phyloP scores from a whole-genome alignment of 2,888 invertebrate genomes.

The Parnassius glacialis region DNA sequence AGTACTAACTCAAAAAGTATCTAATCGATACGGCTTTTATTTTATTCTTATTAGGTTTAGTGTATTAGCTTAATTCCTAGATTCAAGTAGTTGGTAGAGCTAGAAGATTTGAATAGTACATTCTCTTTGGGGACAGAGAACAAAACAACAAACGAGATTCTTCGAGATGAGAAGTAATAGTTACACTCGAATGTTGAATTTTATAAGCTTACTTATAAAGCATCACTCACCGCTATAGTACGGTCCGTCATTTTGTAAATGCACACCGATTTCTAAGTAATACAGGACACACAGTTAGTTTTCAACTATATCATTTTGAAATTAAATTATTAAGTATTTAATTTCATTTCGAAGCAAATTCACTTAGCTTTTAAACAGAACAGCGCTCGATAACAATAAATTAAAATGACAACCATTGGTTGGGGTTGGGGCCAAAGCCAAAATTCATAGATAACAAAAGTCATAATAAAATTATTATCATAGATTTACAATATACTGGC shows the following conservation, averaged over 20 bases:
- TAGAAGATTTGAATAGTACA: no score
- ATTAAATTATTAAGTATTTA: conserved; percentile 22
- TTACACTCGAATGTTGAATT: conserved; percentile 36
- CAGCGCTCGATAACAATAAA: conserved; percentile 43
- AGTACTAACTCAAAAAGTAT: no score
- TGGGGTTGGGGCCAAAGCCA: conserved; percentile 39
- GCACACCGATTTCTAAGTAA: neutral
- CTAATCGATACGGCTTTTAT: no score
- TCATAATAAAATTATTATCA: no score
- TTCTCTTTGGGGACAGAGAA: no score
- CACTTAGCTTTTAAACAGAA: conserved; percentile 40
- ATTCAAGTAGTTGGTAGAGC: no score
- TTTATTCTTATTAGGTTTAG: no score
- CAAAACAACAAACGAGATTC: neutral
- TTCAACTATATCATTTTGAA: conserved; percentile 21
- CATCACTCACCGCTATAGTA: conserved; percentile 62
- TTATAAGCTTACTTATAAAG: conserved; percentile 33
- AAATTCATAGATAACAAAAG: no score
- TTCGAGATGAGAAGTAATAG: conserved; percentile 27
- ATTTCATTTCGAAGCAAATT: conserved; percentile 39
- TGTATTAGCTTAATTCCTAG: no score
- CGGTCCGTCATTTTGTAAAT: conserved; percentile 56
- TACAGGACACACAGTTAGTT: conserved; percentile 1
- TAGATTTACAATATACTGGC: no score
- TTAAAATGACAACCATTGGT: conserved; percentile 59